Base-by-base conservation (phyloP, 2,797 vertebrate genomes). In the Sebastes cheni region DNA sequence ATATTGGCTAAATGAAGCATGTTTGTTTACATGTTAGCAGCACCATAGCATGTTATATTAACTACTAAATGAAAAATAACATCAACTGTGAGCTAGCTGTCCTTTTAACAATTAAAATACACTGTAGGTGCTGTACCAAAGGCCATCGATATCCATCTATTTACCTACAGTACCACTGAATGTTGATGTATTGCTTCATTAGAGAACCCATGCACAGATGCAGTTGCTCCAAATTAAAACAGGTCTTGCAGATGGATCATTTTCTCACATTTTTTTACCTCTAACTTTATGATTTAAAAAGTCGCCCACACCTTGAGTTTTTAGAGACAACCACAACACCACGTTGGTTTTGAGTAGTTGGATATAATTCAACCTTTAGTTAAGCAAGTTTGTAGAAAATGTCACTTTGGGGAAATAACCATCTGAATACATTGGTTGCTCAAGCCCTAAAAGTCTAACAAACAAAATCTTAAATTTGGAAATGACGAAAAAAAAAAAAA, bases 331-430 rank as follows among this genome's bases (percentile, higher is more conserved):
- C 25, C 50, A 81, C 62, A 75, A 80, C 66, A 66, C 25, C 3
- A 62, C 16, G 1, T 23, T 55, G 16, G 22, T 66, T 30, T 79
- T 68, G 20, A 70, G 5, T 62, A 59, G 22, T 25, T 75, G 80
- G 66, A 70, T 50, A 81, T 64, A 83, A 69, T 80, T 82, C 18
- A 86, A 88, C 27, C 8, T 85, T 80, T 88, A 87, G 55, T 85
- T 64, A 60, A 70, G 75, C 42, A 84, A 72, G 52, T 81, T 72
- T 79, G 72, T 86, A 84, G 66, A 90, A 91, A 90, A 89, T 71
- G n/a, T 77, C 61, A 70, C 27, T 79, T 75, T 55, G 20, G 62
- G 22, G 32, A 67, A 80, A 80, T 36, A 61, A 76, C 9, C 12
- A 72, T 55, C 8, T 30, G n/a, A 77, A 73, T 39, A 65, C 29